phyloP scores from a whole-genome alignment of 1,140 invertebrate genomes.

The Drosophila orena region DNA sequence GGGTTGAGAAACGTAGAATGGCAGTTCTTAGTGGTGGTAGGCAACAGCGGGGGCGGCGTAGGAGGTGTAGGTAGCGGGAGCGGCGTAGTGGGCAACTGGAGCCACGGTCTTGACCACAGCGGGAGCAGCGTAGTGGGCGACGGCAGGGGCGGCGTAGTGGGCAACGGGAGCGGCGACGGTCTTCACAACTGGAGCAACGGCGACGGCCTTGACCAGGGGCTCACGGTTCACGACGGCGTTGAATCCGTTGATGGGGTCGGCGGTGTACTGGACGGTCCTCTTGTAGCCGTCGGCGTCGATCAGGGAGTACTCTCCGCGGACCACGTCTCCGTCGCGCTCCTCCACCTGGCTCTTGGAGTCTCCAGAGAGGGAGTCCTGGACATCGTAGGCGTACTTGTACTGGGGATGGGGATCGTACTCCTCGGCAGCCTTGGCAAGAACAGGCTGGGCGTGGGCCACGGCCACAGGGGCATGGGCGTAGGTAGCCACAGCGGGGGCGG shows the following conservation, averaged over 20 bases:
- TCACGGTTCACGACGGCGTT: slow-evolving; percentile 84
- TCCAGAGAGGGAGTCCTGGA: slow-evolving; percentile 89
- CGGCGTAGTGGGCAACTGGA: slow-evolving; percentile 56
- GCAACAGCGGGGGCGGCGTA: slow-evolving; percentile 44
- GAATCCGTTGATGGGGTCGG: slow-evolving; percentile 83
- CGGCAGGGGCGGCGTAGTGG: slow-evolving; percentile 53
- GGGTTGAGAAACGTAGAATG: not conserved
- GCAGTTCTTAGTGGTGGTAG: slow-evolving; percentile 68
- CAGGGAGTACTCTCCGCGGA: slow-evolving; percentile 87
- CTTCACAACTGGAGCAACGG: slow-evolving; percentile 51
- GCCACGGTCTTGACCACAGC: slow-evolving; percentile 43
- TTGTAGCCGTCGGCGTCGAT: slow-evolving; percentile 87
- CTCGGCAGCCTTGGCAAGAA: slow-evolving; percentile 67
- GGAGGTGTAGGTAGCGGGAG: slow-evolving; percentile 34
- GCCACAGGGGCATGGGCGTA: slow-evolving; percentile 47
- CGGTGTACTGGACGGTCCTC: slow-evolving; percentile 84
- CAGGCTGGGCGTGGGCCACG: slow-evolving; percentile 61
- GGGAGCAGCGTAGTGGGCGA: slow-evolving; percentile 37
- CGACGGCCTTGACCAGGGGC: slow-evolving; percentile 60
- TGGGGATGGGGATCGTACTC: slow-evolving; percentile 82
- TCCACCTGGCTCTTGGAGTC: slow-evolving; percentile 88
- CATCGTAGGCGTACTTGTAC: slow-evolving; percentile 89
- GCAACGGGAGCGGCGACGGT: slow-evolving; percentile 40
- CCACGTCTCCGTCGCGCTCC: slow-evolving; percentile 87
- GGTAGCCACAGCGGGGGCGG: slow-evolving; percentile 67